Percentiles rank a stretch among this genome's conserved stretches.
phyloP scores from a whole-genome alignment of 2,113 vertebrate genomes.

The Pygoscelis antarcticus region DNA sequence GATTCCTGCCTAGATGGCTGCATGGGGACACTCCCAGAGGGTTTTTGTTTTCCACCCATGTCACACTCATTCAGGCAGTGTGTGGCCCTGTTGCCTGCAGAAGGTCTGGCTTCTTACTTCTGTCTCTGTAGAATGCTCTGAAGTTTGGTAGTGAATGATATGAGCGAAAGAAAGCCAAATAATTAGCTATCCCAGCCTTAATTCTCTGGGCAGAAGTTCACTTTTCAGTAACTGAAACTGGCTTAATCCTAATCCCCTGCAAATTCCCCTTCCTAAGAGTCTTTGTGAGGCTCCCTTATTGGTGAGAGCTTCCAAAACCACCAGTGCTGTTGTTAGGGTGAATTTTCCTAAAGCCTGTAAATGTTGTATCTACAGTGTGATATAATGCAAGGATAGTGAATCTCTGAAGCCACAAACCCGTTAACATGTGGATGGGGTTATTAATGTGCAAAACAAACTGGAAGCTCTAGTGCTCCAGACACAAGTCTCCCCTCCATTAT shows the following conservation, averaged over 20 bases:
- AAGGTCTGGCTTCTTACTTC: neutral
- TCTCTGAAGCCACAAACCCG: neutral
- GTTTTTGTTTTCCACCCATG: neutral
- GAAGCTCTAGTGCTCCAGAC: neutral
- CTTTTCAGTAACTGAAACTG: conserved; percentile 60
- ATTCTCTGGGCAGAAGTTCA: conserved; percentile 44
- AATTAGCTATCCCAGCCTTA: conserved; percentile 34
- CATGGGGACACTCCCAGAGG: neutral
- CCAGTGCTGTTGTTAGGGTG: neutral
- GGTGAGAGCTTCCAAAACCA: neutral
- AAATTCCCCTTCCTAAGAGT: conserved; percentile 35
- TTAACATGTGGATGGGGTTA: neutral
- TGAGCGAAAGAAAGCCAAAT: conserved; percentile 2
- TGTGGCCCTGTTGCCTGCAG: neutral
- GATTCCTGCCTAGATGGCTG: neutral
- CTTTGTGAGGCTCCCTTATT: neutral
- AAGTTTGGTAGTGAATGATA: conserved; percentile 5
- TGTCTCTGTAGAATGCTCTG: neutral
- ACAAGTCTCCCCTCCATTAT: neutral
- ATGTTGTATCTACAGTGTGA: neutral
- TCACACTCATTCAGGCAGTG: neutral
- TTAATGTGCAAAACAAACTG: neutral
- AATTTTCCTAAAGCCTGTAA: neutral
- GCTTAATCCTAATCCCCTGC: conserved; percentile 44
- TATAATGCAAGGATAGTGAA: neutral